Evolutionary conservation across 2,113 vertebrate genomes (phyloP), one percentile per base, ranked within the genome.

Genomic region (Mola mola): DNA sequence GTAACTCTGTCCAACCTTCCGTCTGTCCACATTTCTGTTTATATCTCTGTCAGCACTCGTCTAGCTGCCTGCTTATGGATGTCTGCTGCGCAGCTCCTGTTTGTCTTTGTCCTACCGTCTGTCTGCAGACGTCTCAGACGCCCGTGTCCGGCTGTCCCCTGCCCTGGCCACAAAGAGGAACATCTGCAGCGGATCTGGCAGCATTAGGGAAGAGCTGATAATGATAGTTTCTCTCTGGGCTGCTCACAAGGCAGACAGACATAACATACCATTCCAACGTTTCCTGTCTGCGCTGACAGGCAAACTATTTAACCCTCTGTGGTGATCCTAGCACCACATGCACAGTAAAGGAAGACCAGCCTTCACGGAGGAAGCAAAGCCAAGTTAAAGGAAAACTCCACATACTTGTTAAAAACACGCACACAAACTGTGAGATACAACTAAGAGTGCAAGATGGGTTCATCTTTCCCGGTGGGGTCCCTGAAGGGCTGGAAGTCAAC

Each of bases 231-330:
- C 79, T 89, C 82, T 81, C 62, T 75, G 84, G 69, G 71, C 67
- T 69, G 62, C 87, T 87, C 73, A 81, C 19, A 75, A 77, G 75
- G 72, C 85, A 85, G 84, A 83, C 85, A 89, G 87, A 89, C 88
- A 88, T 85, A 88, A 88, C 88, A 88, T 83, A 88, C 84, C 84
- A 87, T 88, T 89, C 81, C 73, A 85, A 78, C 84, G 69, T 87
- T 90, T 90, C 86, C 88, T 90, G 86, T 90, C 84, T 84, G 49
- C 64, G 78, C 79, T 86, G 84, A 87, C 82, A 81, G 84, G 79
- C 61, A 73, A 88, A 87, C 75, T 88, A 85, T 88, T 88, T 90
- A 88, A 89, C 88, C 88, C 88, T 88, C 25, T 87, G 77, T 79
- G 84, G 78, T 81, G 64, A 87, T 68, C 55, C 37, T 69, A 20